Evolutionary conservation across 2,888 invertebrate species (phyloP).

Genomic region (Parascotia fuliginaria): DNA sequence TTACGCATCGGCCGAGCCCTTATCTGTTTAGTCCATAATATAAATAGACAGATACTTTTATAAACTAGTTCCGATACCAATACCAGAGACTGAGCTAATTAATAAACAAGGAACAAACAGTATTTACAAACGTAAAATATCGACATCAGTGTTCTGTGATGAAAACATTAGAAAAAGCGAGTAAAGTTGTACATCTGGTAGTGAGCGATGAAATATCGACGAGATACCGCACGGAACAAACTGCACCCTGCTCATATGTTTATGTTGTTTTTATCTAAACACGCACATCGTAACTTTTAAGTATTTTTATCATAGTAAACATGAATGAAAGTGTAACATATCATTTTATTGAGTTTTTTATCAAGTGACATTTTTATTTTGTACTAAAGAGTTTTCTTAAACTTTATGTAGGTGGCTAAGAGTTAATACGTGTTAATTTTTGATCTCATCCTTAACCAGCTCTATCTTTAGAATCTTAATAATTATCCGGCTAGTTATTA

Average conservation of each 20-base stretch:
- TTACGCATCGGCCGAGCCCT: no score
- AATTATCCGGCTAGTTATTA: no score
- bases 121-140: slow-evolving; percentile 45
- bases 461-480: no score
- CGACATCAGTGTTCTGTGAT: slow-evolving; percentile 38
- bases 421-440: not conserved
- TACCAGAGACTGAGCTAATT: not conserved
- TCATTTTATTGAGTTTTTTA: slow-evolving; percentile 37
- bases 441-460: no score
- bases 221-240: slow-evolving; percentile 12
- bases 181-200: slow-evolving; percentile 44
- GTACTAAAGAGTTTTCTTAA: not conserved
- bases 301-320: slow-evolving; percentile 47
- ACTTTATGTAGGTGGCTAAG: slow-evolving; percentile 3
- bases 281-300: slow-evolving; percentile 46
- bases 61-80: not conserved
- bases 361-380: slow-evolving; percentile 20
- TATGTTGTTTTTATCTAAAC: slow-evolving; percentile 50
- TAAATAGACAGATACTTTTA: not conserved
- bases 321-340: slow-evolving; percentile 40
- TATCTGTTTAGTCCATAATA: not conserved
- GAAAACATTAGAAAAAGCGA: slow-evolving; percentile 36
- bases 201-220: slow-evolving; percentile 36
- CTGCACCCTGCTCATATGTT: slow-evolving; percentile 28
- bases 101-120: slow-evolving; percentile 21